Percentiles rank a stretch among this genome's conserved stretches.
phyloP scores from a whole-genome alignment of 2,113 vertebrate genomes.

The Stegastes partitus region DNA sequence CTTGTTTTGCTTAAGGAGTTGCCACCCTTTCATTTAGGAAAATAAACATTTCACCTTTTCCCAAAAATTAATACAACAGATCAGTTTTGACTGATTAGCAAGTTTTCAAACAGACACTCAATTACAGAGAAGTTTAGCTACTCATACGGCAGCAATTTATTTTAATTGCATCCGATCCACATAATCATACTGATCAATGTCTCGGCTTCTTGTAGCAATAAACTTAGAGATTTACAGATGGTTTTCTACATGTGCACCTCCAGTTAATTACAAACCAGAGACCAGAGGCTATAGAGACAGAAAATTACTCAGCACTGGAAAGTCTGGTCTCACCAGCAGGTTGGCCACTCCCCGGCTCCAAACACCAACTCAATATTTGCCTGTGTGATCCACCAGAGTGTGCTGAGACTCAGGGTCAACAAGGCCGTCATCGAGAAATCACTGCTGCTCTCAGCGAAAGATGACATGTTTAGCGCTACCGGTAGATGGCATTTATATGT shows the following conservation, averaged over 20 bases:
- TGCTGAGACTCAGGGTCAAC: conserved; percentile 67
- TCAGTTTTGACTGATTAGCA: not conserved
- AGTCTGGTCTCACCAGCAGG: conserved; percentile 56
- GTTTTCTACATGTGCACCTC: conserved; percentile 32
- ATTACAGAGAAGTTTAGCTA: conserved; percentile 1
- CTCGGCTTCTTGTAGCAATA: conserved; percentile 2
- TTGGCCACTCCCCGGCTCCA: conserved; percentile 51
- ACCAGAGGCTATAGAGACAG: conserved; percentile 36
- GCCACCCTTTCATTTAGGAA: not conserved
- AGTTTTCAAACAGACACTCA: not conserved
- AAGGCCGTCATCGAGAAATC: conserved; percentile 27
- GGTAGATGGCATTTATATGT: conserved; percentile 4
- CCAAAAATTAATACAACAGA: not conserved
- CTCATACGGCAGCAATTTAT: not conserved
- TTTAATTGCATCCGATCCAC: conserved; percentile 4
- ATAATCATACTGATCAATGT: not conserved
- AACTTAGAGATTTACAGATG: conserved; percentile 22
- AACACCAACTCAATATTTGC: conserved; percentile 61
- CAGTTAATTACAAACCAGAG: conserved; percentile 40
- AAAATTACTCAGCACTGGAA: conserved; percentile 59
- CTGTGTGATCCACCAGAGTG: conserved; percentile 66
- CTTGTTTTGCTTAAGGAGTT: not conserved
- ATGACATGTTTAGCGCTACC: not conserved
- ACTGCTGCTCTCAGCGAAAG: conserved; percentile 21
- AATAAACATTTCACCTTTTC: not conserved